Conservation (phyloP, 2,797 vertebrate species). For the Rhinophrynus dorsalis region DNA sequence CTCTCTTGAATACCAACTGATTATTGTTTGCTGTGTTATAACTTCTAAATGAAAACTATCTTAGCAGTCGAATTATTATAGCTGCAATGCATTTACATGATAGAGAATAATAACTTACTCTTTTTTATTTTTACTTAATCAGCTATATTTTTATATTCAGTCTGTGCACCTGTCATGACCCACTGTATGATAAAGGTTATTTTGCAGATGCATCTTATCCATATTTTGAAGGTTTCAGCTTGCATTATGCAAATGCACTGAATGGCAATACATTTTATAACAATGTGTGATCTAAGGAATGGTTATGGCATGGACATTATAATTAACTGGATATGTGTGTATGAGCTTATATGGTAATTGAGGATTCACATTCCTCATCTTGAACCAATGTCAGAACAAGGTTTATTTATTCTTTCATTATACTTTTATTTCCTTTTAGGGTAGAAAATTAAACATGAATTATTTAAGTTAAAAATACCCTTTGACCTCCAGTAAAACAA, state of each 20-base stretch:
- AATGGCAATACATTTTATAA: not conserved
- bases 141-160: not conserved
- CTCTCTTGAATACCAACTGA: too few species aligned
- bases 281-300: conserved; percentile 22
- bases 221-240: conserved; percentile 27
- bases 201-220: conserved; percentile 5
- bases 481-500: conserved; percentile 5
- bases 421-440: conserved; percentile 18
- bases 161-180: not conserved
- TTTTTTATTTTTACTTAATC: not conserved
- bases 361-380: conserved; percentile 26
- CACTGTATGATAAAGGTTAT: conserved; percentile 17
- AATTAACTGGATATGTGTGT: conserved; percentile 34
- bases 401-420: conserved; percentile 34
- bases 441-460: not conserved
- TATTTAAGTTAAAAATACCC: conserved; percentile 9
- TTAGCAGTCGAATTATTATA: too few species aligned
- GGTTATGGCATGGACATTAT: conserved; percentile 8
- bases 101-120: conserved; percentile 2
- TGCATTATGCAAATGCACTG: conserved; percentile 35
- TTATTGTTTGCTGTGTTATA: too few species aligned
- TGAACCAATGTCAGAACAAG: conserved; percentile 42
- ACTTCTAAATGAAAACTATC: too few species aligned
- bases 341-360: conserved; percentile 34
- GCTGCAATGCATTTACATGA: not conserved